Evolutionary conservation across 2,797 vertebrate genomes (phyloP).

Genomic region (Ceryle rudis): DNA sequence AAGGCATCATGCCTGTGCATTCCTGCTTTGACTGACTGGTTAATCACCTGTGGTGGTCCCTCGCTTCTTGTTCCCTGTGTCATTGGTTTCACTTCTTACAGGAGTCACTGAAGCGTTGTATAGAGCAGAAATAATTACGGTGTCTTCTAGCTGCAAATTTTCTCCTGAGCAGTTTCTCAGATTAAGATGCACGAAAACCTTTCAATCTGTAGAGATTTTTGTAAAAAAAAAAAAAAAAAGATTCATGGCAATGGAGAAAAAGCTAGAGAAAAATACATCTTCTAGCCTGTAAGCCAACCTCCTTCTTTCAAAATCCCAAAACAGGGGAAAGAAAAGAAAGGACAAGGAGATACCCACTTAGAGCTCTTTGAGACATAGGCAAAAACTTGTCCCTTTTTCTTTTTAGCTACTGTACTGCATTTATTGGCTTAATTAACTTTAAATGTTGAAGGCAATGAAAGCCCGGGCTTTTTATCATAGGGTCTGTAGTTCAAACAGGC

Average conservation of each 20-base stretch:
- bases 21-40: neutral
- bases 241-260: neutral
- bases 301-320: neutral
- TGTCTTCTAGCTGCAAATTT: neutral
- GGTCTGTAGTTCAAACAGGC: conserved; percentile 19
- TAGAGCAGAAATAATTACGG: neutral
- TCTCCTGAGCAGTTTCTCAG: neutral
- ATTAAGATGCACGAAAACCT: neutral
- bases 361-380: neutral
- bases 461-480: conserved; percentile 6
- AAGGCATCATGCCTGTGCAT: neutral
- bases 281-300: neutral
- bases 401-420: neutral
- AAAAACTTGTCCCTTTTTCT: neutral
- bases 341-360: neutral
- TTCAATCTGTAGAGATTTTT: neutral
- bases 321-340: neutral
- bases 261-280: neutral
- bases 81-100: neutral
- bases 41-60: neutral
- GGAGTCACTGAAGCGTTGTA: neutral
- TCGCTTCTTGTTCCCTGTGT: neutral
- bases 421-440: conserved; percentile 45
- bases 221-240: neutral
- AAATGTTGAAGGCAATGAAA: neutral